Base-by-base conservation (phyloP, 2,797 vertebrate genomes). In the Eulemur coronatus region DNA sequence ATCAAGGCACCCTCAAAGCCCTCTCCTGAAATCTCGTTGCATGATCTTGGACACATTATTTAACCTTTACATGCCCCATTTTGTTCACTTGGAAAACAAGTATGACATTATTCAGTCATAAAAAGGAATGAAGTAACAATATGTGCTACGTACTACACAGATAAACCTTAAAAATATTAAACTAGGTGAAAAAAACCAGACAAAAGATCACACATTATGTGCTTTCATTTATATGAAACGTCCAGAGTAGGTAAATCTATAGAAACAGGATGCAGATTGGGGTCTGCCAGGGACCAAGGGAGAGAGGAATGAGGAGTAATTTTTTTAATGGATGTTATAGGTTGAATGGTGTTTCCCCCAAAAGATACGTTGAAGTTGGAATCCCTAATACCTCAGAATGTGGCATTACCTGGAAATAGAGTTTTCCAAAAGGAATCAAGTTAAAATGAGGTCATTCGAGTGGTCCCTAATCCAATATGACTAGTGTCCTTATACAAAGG, bases 11-110 rank as follows among this genome's bases (percentile, higher is more conserved):
- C 84, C 57, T 72, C 10, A 4, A 63, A 59, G 52, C 24, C 59
- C 43, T 91, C 72, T 35, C 84, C 70, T 55, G n/a, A 38, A 41
- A 81, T 61, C 52, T 84, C 9, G 6, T 24, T 52, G 55, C 61
- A 30, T 14, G 48, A 67, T 65, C 55, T n/a, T 67, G n/a, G 41
- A 75, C 28, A 15, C 38, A 15, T 48, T 73, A 63, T 41, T 61
- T 81, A 84, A 15, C 35, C 35, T 70, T 91, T 63, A 5, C 12
- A 7, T 55, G 48, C 57, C 38, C 92, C 50, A 5, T 15, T 70
- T 50, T 89, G 43, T 55, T 94, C 35, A 65, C 86, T 20, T 91
- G 75, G 70, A 89, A 91, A 91, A n/a, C 55, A 93, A 70, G n/a
- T 20, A 38, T 57, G 22, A 33, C 18, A 69, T 59, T 35, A 57